Base-by-base conservation (phyloP, 2,888 invertebrate species). In the Caenorhabditis drosophilae region DNA sequence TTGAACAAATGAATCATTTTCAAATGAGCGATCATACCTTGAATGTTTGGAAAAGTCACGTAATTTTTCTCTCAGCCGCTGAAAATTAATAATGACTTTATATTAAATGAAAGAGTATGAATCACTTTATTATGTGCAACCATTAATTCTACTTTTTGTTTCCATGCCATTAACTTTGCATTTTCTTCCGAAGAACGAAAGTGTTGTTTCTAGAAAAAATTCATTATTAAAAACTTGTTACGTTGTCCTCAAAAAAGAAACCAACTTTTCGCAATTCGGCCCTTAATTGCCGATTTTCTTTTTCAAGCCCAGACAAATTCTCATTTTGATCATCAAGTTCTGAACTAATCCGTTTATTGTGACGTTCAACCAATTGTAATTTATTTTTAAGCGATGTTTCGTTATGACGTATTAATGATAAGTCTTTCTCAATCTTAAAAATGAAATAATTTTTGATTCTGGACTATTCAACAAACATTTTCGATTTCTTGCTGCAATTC, bases 81-180 rank as follows among this genome's bases (percentile, higher is more conserved):
- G 57, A 59, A 63, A 54, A 35, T 45, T 34, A 15, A 12, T 27
- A 11, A 16, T 3, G 36, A 23, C 38, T 22, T 40, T n/a, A 36
- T 40, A n/a, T n/a, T n/a, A n/a, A n/a, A n/a, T n/a, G n/a, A n/a
- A n/a, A n/a, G n/a, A n/a, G n/a, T n/a, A n/a, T n/a, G n/a, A n/a
- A n/a, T n/a, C 9, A 74, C 73, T 66, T 76, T 76, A 48, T 76
- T 76, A 45, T 76, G 76, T 15, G 70, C 72, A 16, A 73, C 76
- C 52, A 76, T 62, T 18, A 73, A 41, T 25, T 76, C 76, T 26
- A 71, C 71, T 50, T 73, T 73, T 52, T 76, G 76, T 26, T 76
- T 76, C 76, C 76, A 76, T 36, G 69, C 55, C 27, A 72, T 57
- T 12, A 68, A 54, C 36, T 67, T 69, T 12, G 64, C 59, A 48